Conservation (phyloP, 2,797 vertebrate genomes). For the Syndactyla subalaris region DNA sequence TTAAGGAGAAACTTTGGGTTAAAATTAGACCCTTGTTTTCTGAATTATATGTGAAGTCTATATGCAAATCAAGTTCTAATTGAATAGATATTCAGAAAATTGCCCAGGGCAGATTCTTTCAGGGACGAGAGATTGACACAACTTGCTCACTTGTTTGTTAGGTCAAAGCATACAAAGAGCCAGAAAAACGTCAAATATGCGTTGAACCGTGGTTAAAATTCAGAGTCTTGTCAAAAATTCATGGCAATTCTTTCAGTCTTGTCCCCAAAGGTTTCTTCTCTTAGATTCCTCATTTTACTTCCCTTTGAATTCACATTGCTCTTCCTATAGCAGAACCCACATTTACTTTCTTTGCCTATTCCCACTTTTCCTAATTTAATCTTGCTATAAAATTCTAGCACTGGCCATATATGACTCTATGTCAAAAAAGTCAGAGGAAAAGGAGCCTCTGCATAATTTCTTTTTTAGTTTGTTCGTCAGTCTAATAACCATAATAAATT, state of each 20-base stretch:
- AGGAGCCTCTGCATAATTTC: neutral
- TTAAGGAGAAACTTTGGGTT: neutral
- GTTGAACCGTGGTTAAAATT: conserved; percentile 10
- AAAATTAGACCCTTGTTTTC: neutral
- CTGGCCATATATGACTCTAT: neutral
- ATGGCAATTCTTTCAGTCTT: neutral
- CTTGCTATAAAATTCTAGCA: neutral
- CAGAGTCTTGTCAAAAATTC: neutral
- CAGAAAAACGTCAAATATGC: neutral
- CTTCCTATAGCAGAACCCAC: neutral
- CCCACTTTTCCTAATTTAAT: neutral
- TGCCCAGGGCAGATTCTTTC: neutral
- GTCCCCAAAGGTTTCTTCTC: neutral
- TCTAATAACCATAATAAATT: neutral
- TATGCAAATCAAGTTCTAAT: neutral
- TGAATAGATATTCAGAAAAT: neutral
- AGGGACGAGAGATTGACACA: neutral
- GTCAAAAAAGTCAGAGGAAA: neutral
- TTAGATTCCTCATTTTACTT: neutral
- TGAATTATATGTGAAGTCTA: neutral
- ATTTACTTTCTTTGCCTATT: neutral
- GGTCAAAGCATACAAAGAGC: neutral
- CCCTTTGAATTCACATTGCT: neutral
- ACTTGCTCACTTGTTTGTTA: neutral
- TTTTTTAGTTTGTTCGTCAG: neutral